These are phyloP conservation scores for Nothocercus nigrocapillus DNA, from an alignment of 2,113 vertebrate species.

Conservation along the genomic window DNA sequence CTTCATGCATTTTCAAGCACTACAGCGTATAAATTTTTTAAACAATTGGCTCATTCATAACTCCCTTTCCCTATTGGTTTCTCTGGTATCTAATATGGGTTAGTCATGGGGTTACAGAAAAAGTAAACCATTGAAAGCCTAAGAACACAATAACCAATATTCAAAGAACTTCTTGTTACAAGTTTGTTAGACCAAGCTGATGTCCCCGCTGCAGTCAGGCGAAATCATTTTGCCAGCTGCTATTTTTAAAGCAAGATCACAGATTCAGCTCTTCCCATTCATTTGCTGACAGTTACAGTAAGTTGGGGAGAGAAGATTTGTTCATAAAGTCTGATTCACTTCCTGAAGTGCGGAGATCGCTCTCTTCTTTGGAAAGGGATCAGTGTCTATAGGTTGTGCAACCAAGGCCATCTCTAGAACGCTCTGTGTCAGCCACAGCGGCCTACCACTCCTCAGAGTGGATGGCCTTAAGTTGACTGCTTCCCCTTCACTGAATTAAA, in stretches of 20 bases:
- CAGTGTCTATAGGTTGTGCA: background rate
- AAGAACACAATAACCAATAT: background rate
- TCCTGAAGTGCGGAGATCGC: background rate
- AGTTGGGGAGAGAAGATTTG: background rate
- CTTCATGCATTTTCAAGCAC: background rate
- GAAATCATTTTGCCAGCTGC: background rate
- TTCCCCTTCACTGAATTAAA: background rate
- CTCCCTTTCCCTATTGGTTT: background rate
- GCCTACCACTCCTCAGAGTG: background rate
- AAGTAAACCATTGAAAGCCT: background rate
- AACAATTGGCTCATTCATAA: background rate
- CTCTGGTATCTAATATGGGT: background rate
- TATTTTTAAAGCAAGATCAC: background rate
- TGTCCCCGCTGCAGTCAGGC: background rate
- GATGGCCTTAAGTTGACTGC: background rate
- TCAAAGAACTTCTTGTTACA: background rate
- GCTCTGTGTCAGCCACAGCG: background rate
- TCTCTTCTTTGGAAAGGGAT: background rate
- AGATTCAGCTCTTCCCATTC: background rate
- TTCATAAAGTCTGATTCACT: constrained; percentile 27
- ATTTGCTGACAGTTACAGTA: constrained; percentile 12
- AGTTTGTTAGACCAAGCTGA: background rate
- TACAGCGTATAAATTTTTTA: background rate
- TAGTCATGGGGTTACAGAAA: background rate
- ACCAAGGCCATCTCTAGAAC: background rate